phyloP scores from a whole-genome alignment of 2,113 vertebrate genomes.

The Numenius arquata region DNA sequence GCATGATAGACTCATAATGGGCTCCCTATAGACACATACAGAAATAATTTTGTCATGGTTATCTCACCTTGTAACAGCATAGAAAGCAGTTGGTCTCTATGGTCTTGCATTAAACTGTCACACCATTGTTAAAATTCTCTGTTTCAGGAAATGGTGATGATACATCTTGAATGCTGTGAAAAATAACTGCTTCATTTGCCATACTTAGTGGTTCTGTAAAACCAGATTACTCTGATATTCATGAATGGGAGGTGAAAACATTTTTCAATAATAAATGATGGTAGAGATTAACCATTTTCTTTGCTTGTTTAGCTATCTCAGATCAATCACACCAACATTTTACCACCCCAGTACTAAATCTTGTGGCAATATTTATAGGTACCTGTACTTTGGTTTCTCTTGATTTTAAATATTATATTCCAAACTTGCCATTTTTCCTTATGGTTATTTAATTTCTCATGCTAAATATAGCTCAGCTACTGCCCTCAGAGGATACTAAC shows the following conservation, averaged over 20 bases:
- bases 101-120: slow-evolving; percentile 54
- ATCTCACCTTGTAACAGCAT: slow-evolving; percentile 55
- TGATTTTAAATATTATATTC: neutral
- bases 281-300: neutral
- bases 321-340: neutral
- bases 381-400: neutral
- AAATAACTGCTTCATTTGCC: neutral
- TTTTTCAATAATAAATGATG: neutral
- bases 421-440: neutral
- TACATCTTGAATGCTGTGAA: neutral
- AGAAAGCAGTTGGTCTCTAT: slow-evolving; percentile 30
- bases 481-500: neutral
- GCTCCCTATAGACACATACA: slow-evolving; percentile 43
- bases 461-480: neutral
- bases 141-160: neutral
- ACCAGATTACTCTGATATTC: neutral
- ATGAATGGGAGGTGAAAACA: neutral
- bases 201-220: neutral
- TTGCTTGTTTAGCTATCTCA: neutral
- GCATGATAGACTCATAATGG: slow-evolving; percentile 44
- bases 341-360: neutral
- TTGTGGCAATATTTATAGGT: neutral
- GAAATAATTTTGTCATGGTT: slow-evolving; percentile 59
- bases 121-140: slow-evolving; percentile 16
- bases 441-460: neutral